Base-by-base conservation (phyloP, 2,797 vertebrate species). In the Chelon labrosus region DNA sequence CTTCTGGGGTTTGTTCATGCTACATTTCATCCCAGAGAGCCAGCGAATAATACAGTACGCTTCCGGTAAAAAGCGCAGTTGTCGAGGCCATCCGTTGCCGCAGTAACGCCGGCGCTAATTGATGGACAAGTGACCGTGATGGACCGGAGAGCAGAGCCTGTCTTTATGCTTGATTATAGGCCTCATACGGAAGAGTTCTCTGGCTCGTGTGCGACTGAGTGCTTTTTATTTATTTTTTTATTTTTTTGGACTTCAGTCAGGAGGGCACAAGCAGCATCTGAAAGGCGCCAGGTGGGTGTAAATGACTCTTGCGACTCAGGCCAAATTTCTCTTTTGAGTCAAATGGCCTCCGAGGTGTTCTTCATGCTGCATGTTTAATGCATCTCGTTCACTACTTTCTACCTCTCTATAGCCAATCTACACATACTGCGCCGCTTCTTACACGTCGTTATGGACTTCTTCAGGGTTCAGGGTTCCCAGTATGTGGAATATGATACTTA, bases 41-140 rank as follows among this genome's bases (percentile, higher is more conserved):
- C 37, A 55, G 41, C 57, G 22, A 31, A 22, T 22, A 3, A 22
- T 37, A 44, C 9, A 65, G 39, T 19, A 5, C 27, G n/a, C 17
- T 19, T 38, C 13, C 1, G 56, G 14, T 41, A 10, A 2, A 3
- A 37, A 22, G 3, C 50, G n/a, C 62, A 54, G 54, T 25, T 11
- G 22, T 67, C 37, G 20, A 62, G 74, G 35, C 57, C 35, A 70
- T 73, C 39, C 31, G 80, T 83, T 88, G 73, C 73, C 73, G 86
- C 78, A 69, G 75, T 51, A 65, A 79, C 61, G 25, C 52, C 69
- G 68, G 60, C 74, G 70, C 25, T 70, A 66, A 72, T 53, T 0
- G 3, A 50, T 37, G 4, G 56, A 52, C 52, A 61, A 50, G 67
- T 51, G 31, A 71, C 44, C 63, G 56, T 35, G 41, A 62, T 22